Base-by-base conservation (phyloP, 2,113 vertebrate genomes). In the Periophthalmodon schlosseri region DNA sequence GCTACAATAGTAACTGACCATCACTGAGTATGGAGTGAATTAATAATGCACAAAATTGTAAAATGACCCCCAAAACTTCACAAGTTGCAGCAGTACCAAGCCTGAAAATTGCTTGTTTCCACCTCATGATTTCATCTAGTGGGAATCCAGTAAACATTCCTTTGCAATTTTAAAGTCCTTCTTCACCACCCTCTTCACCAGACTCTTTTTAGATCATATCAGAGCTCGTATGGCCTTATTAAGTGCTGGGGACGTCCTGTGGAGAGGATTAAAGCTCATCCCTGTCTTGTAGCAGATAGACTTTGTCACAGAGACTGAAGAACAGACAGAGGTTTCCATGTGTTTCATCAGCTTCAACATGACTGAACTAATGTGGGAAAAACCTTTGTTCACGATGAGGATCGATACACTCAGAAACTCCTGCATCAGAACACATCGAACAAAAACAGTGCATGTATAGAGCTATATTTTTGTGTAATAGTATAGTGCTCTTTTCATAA, bases 261-360 rank as follows among this genome's bases (percentile, higher is more conserved):
- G 12, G 84, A 77, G 9, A 3, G 76, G 84, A 88, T 84, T 61
- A 84, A 86, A 88, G 84, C 52, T 15, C 9, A 58, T 69, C 67
- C 39, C 61, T n/a, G 13, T 34, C 73, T 39, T 20, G 73, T 52
- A 68, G 74, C 70, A 73, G 61, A 82, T 82, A 49, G 5, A 64
- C 73, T 76, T 76, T 76, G 81, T 79, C 76, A 60, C 65, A 49
- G 74, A 34, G 39, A 54, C 57, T 78, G 50, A 14, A 50, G 70
- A 69, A 69, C 50, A 66, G 68, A 70, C 75, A 71, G 68, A 64
- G 47, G 74, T 86, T 72, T 80, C 60, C 0, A 33, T 0, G 18
- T 15, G 69, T 86, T 84, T 74, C 86, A 78, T 88, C 86, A 88
- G 63, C 36, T 28, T 15, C 24, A 73, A 66, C 68, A 52, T 49